Conservation (phyloP, 2,113 vertebrate genomes). For the Pimephales promelas region DNA sequence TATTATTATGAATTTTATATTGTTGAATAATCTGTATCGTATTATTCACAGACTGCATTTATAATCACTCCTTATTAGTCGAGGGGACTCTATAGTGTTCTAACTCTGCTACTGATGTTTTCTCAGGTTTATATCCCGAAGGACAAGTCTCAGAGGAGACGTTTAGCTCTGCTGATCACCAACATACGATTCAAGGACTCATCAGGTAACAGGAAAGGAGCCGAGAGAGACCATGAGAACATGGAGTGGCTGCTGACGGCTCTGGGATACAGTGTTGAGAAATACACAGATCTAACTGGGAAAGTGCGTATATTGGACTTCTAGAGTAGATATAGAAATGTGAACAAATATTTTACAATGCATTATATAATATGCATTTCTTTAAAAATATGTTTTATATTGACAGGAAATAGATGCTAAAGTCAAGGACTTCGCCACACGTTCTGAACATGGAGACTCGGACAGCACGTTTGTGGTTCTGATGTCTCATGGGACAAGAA, state of each 20-base stretch:
- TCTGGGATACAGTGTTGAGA: background rate
- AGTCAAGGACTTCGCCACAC: background rate
- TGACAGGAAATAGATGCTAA: background rate
- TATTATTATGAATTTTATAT: too few species aligned
- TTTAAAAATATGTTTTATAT: too few species aligned
- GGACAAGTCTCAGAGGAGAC: background rate
- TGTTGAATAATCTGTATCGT: too few species aligned
- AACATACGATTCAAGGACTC: background rate
- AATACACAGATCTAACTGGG: background rate
- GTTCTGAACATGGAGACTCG: accelerated
- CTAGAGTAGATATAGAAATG: background rate
- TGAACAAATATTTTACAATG: background rate
- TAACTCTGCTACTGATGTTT: too few species aligned
- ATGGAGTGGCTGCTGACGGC: background rate
- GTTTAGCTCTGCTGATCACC: background rate
- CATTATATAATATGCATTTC: background rate
- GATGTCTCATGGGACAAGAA: background rate
- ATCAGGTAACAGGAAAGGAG: accelerated
- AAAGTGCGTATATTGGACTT: background rate
- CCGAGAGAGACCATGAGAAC: background rate
- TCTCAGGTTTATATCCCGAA: background rate
- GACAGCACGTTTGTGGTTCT: conserved; percentile 1
- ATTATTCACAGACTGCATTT: too few species aligned
- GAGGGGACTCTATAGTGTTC: too few species aligned
- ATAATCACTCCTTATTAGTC: too few species aligned